Evolutionary conservation across 1,140 invertebrate species (phyloP), one percentile per base, ranked within the genome.

Genomic region (Micrasema minimum): DNA sequence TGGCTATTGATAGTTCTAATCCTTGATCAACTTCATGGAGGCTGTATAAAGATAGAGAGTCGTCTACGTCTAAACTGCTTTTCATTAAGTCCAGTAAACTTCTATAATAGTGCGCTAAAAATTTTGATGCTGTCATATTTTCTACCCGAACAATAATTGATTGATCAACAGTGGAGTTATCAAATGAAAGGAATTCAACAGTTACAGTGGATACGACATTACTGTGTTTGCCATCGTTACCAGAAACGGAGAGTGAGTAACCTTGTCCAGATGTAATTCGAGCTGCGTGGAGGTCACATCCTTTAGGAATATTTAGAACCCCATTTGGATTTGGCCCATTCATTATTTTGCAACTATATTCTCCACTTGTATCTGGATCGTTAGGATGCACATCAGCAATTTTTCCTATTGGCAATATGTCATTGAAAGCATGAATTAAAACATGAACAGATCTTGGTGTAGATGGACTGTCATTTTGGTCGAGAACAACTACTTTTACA

Each of bases 391-490:
- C 92, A 81, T 96, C 89, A 14, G 95, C 96, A 71, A 99, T 91
- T 82, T 93, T 93, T 43, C 93, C 93, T 18, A 87, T 76, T 0
- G 91, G 91, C 75, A 86, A 88, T 55, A 86, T 85, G 53, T 90
- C 89, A 76, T 93, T 92, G 73, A 93, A 92, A 0, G 92, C 87
- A 78, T 93, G 88, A 6, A 97, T 90, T 22, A 94, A 82, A 18
- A 97, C 87, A 74, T 93, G 91, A 1, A 94, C 91, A 16, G 91
- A 92, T 74, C 96, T 87, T 7, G 94, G 86, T 12, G 89, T 90
- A 0, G 96, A 96, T 4, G 96, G 94, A 78, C 91, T 95, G 78
- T 98, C 96, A 81, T 98, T 98, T 80, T 94, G 90, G 82, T 98
- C 96, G 4, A 91, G 79, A 2, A 98, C 89, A 43, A 90, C 87